Percentiles rank a stretch among this genome's conserved stretches.
Conservation (phyloP, 2,888 invertebrate genomes). For the Drosophila kuntzei region DNA sequence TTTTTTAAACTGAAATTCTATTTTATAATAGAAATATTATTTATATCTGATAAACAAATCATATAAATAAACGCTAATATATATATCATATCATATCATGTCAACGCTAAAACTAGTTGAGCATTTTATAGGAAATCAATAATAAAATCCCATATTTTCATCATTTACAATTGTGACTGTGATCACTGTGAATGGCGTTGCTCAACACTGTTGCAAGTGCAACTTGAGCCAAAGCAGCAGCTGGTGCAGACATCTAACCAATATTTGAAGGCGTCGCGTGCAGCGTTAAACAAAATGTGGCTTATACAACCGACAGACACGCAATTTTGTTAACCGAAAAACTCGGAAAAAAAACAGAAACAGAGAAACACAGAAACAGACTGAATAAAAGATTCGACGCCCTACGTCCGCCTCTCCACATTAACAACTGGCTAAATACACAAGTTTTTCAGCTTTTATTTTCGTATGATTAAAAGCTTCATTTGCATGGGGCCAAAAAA, state of each 20-base stretch:
- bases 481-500: conserved; percentile 52
- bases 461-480: conserved; percentile 69
- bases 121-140: neutral
- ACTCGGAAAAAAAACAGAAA: neutral
- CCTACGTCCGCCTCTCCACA: conserved; percentile 48
- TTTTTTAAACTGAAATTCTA: no score
- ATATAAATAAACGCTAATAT: no score
- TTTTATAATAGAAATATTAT: no score
- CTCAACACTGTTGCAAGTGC: conserved; percentile 22
- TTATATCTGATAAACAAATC: no score
- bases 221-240: conserved; percentile 9
- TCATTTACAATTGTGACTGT: neutral
- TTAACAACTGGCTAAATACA: conserved; percentile 79
- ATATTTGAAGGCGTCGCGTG: conserved; percentile 69
- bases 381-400: conserved; percentile 12
- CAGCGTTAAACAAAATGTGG: conserved; percentile 48
- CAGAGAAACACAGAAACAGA: neutral
- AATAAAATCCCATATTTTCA: neutral
- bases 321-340: conserved; percentile 56
- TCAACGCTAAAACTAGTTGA: neutral
- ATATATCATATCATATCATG: no score
- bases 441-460: conserved; percentile 59
- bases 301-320: conserved; percentile 65
- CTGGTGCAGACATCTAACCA: conserved; percentile 55
- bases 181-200: conserved; percentile 14